Evolutionary conservation across 1,140 invertebrate genomes (phyloP).

Genomic region (Triops longicaudatus): DNA sequence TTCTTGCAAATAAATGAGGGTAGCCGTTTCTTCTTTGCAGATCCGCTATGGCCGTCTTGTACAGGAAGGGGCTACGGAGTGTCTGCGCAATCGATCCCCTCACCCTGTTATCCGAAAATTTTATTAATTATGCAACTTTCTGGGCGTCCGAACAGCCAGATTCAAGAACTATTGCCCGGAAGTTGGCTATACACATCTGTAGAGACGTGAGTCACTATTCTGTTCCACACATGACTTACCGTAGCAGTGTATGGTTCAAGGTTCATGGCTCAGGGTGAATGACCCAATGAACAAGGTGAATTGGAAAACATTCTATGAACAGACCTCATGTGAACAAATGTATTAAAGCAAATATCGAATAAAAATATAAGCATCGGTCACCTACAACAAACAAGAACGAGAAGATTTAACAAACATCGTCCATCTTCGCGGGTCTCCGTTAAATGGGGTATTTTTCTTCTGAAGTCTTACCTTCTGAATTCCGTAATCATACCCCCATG

Average conservation of each 20-base stretch:
- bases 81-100: constrained; percentile 18
- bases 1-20: constrained; percentile 12
- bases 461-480: constrained; percentile 10
- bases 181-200: background rate
- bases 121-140: background rate
- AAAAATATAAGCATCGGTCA: too few species aligned
- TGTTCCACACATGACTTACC: too few species aligned
- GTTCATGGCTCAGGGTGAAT: too few species aligned
- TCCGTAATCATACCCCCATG: background rate
- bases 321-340: too few species aligned
- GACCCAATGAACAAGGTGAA: too few species aligned
- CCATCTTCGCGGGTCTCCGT: constrained; percentile 18
- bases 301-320: too few species aligned
- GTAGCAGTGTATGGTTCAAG: too few species aligned
- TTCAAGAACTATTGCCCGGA: constrained; percentile 2
- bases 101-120: constrained; percentile 4
- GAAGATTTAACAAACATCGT: background rate
- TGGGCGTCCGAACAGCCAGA: background rate
- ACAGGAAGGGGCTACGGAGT: constrained; percentile 10
- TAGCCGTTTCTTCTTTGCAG: constrained; percentile 20
- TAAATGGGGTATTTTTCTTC: constrained; percentile 6
- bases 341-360: too few species aligned
- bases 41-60: background rate
- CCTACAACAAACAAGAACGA: background rate
- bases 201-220: too few species aligned